Percentiles rank a stretch among this genome's conserved stretches.
These are phyloP conservation scores for Coracias cyanogaster DNA, from an alignment of 2,797 vertebrate species.

Conservation along the genomic window DNA sequence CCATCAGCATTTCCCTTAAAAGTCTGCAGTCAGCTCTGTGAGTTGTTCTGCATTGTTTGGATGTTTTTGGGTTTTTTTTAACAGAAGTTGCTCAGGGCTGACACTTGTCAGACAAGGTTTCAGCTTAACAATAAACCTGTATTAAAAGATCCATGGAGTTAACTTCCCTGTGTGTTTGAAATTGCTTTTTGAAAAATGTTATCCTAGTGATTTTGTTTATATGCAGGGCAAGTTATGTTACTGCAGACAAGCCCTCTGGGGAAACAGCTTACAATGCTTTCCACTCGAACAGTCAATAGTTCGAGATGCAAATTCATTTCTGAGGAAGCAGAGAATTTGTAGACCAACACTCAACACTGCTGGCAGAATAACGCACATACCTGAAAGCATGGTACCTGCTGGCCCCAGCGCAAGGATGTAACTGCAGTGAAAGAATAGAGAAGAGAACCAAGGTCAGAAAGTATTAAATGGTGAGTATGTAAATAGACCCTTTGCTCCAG, in stretches of 20 bases:
- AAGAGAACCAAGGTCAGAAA: background rate
- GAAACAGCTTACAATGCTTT: background rate
- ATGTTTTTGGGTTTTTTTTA: background rate
- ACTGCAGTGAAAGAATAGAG: background rate
- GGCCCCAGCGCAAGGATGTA: background rate
- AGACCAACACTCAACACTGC: accelerated
- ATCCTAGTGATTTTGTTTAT: background rate
- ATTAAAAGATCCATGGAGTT: background rate
- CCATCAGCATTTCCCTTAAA: background rate
- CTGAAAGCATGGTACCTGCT: background rate
- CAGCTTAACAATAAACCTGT: background rate
- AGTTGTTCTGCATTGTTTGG: background rate
- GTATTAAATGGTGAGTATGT: background rate
- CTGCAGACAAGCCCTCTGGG: background rate
- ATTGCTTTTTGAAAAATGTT: background rate
- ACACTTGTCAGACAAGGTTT: background rate
- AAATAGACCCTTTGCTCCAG: background rate
- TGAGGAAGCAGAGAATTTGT: background rate
- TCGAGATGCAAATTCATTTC: background rate
- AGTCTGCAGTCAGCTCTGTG: background rate
- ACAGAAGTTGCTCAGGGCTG: background rate
- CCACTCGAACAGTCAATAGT: background rate
- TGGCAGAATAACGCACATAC: background rate
- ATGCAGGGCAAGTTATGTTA: background rate
- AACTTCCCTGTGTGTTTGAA: background rate